Percentiles rank a stretch among this genome's conserved stretches.
Evolutionary conservation across 1,140 invertebrate genomes (phyloP).

Genomic region (Drosophila lacteicornis): DNA sequence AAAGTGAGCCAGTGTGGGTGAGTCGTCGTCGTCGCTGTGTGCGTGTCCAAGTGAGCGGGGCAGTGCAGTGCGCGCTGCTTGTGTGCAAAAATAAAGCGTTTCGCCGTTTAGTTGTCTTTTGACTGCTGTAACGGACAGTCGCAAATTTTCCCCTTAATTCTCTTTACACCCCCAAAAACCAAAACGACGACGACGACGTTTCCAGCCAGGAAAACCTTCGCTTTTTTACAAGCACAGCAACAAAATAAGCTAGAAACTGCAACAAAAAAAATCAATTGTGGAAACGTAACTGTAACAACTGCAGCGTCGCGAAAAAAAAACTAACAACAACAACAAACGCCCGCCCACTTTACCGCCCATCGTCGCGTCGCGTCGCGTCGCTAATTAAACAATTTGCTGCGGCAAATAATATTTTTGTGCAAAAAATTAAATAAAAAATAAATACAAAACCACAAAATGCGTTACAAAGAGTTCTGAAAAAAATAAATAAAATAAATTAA

Average conservation of each 20-base stretch:
- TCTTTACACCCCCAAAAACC: slow-evolving; percentile 2
- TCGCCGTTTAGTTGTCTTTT: slow-evolving; percentile 74
- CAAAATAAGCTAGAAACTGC: slow-evolving; percentile 30
- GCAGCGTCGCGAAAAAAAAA: slow-evolving; percentile 50
- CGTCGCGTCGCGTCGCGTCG: slow-evolving; percentile 22
- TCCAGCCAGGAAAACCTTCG: slow-evolving; percentile 58
- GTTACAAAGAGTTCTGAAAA: slow-evolving; percentile 41
- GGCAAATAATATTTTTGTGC: slow-evolving; percentile 14
- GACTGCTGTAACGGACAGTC: slow-evolving; percentile 79
- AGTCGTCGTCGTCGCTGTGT: neutral
- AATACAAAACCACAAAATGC: slow-evolving; percentile 29
- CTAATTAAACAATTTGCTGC: slow-evolving; percentile 58
- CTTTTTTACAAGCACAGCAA: slow-evolving; percentile 36
- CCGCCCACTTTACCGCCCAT: slow-evolving; percentile 24
- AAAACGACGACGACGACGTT: slow-evolving; percentile 5
- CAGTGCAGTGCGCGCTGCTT: slow-evolving; percentile 57
- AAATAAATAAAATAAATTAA: neutral
- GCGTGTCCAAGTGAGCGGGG: slow-evolving; percentile 30
- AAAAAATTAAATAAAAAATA: slow-evolving; percentile 27
- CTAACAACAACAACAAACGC: slow-evolving; percentile 34
- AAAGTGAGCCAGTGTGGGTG: slow-evolving; percentile 7
- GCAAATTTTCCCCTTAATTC: slow-evolving; percentile 50
- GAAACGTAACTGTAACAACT: slow-evolving; percentile 61
- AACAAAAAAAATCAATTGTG: slow-evolving; percentile 67
- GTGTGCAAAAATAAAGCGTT: slow-evolving; percentile 78